Conservation (phyloP, 2,113 vertebrate genomes). For the Dicrurus megarhynchus region DNA sequence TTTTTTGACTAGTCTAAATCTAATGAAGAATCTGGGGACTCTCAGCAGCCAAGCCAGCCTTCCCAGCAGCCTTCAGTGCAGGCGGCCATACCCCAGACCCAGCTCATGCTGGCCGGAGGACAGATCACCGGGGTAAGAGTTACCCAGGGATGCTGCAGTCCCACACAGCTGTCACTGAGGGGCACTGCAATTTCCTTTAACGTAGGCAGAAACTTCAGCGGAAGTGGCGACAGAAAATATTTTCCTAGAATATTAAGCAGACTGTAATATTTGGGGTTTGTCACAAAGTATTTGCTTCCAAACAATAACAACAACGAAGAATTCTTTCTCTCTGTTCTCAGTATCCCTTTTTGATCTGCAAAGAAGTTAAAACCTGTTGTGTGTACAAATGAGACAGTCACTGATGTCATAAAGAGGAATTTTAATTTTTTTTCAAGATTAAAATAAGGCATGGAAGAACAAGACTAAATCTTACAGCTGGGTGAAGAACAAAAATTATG, state of each 20-base stretch:
- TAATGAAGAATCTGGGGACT: conserved; percentile 88
- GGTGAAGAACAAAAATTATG: not conserved
- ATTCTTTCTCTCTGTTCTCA: not conserved
- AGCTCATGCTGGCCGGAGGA: conserved; percentile 96
- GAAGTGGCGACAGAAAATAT: not conserved
- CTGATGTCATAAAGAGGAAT: not conserved
- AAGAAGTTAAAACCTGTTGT: not conserved
- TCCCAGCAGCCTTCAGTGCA: conserved; percentile 84
- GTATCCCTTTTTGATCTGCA: not conserved
- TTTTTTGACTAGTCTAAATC: conserved; percentile 84
- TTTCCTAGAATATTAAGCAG: not conserved
- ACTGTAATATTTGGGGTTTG: not conserved
- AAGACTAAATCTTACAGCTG: not conserved
- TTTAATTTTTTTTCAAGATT: not conserved
- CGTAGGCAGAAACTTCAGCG: not conserved
- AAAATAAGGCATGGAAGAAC: not conserved
- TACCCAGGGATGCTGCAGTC: not conserved
- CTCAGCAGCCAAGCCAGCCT: conserved; percentile 87
- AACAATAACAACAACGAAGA: not conserved
- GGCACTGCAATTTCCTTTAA: not conserved
- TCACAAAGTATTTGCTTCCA: not conserved
- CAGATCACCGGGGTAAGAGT: conserved; percentile 96
- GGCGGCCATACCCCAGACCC: conserved; percentile 90
- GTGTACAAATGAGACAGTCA: not conserved
- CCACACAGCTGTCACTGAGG: not conserved